Evolutionary conservation across 2,888 invertebrate species (phyloP).

Genomic region (Epinotia bilunana): DNA sequence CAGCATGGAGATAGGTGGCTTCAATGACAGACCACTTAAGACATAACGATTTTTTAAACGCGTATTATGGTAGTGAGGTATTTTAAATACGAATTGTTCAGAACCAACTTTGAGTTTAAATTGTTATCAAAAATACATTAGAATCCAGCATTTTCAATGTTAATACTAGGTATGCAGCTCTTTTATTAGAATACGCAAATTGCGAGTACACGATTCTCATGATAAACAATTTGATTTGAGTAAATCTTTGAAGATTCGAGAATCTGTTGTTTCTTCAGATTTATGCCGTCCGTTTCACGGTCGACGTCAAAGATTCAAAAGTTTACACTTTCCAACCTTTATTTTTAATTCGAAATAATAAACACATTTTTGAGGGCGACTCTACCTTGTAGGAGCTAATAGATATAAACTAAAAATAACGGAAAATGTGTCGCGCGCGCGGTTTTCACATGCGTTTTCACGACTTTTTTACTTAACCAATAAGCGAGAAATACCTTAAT

Average conservation of each 20-base stretch:
- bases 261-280: conserved; percentile 4
- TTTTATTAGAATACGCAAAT: conserved; percentile 26
- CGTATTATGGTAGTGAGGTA: not conserved
- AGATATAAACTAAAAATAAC: too few species aligned
- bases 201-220: conserved; percentile 25
- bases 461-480: too few species aligned
- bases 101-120: conserved; percentile 29
- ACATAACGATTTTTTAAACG: conserved; percentile 18
- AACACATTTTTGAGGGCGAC: too few species aligned
- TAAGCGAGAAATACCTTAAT: conserved; percentile 59
- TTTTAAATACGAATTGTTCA: conserved; percentile 24
- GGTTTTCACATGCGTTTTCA: too few species aligned
- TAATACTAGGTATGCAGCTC: not conserved
- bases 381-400: too few species aligned
- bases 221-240: conserved; percentile 29
- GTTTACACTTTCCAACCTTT: too few species aligned
- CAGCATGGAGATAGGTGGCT: not conserved
- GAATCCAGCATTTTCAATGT: conserved; percentile 5
- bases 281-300: not conserved
- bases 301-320: too few species aligned
- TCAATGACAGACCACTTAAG: conserved; percentile 6
- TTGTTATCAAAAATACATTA: conserved; percentile 35
- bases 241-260: conserved; percentile 28
- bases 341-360: too few species aligned
- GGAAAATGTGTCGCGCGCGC: too few species aligned